These are phyloP conservation scores for Sebastes matsubarae DNA, from an alignment of 2,797 vertebrate genomes.

Conservation along the genomic window DNA sequence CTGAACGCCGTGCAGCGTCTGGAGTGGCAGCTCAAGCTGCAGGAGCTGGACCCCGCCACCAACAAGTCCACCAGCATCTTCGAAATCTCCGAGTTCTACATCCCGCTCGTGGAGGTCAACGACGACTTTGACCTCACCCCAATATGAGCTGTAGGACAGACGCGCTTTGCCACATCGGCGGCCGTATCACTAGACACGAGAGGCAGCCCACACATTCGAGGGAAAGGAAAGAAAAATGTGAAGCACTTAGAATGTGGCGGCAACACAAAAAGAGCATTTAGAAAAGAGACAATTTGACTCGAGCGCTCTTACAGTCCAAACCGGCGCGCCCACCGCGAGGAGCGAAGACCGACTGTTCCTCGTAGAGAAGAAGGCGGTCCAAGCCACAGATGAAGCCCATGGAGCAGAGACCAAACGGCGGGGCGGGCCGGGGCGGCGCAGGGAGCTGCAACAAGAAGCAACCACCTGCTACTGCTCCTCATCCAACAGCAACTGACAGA, in stretches of 20 bases:
- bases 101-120: conserved; percentile 98
- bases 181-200: neutral
- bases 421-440: conserved; percentile 61
- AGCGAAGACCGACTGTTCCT: conserved; percentile 10
- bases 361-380: neutral
- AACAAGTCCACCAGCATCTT: conserved; percentile 99
- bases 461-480: conserved; percentile 33
- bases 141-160: conserved; percentile 84
- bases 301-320: conserved; percentile 58
- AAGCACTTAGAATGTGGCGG: conserved; percentile 77
- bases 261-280: conserved; percentile 59
- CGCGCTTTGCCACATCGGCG: conserved; percentile 17
- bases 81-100: conserved; percentile 98
- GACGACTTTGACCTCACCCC: conserved; percentile 99
- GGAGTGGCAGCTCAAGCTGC: conserved; percentile 99
- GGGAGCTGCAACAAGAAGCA: conserved; percentile 66
- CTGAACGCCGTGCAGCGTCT: conserved; percentile 97
- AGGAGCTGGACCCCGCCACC: conserved; percentile 96
- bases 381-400: conserved; percentile 17
- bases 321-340: neutral
- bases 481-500: conserved; percentile 62
- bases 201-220: conserved; percentile 13
- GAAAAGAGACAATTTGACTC: conserved; percentile 46
- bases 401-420: conserved; percentile 45
- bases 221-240: conserved; percentile 37